phyloP scores from a whole-genome alignment of 2,113 vertebrate genomes.

The Coreoperca whiteheadi region DNA sequence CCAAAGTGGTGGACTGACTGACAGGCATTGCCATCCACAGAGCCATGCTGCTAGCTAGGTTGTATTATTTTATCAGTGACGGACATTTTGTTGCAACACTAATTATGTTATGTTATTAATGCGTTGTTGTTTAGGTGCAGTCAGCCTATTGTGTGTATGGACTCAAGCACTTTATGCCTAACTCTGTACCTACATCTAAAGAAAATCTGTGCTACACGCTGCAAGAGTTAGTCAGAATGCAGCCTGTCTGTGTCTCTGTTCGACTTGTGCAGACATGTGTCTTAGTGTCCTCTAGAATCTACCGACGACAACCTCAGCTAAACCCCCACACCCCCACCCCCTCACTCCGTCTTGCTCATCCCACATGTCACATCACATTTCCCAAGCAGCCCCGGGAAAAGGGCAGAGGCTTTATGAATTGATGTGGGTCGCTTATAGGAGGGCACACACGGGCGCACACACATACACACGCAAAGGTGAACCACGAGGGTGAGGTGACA shows the following conservation, averaged over 20 bases:
- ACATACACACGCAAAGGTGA: constrained; percentile 28
- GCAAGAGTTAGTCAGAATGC: constrained; percentile 38
- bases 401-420: constrained; percentile 78
- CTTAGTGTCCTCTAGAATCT: constrained; percentile 59
- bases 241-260: constrained; percentile 3
- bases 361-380: constrained; percentile 83
- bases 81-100: not conserved
- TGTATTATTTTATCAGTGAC: not conserved
- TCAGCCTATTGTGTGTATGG: not conserved
- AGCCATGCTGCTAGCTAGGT: not conserved
- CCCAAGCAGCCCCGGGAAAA: constrained; percentile 74
- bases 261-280: constrained; percentile 30
- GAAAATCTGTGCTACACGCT: not conserved
- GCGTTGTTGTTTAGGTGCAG: not conserved
- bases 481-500: constrained; percentile 34
- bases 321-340: not conserved
- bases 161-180: too few relatives aligned
- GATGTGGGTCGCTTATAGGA: constrained; percentile 70
- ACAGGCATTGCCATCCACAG: not conserved
- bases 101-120: not conserved
- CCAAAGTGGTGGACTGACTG: not conserved
- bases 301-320: constrained; percentile 53
- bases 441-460: constrained; percentile 14
- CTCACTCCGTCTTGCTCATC: constrained; percentile 68
- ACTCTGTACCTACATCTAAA: not conserved